Base-by-base conservation (phyloP, 2,888 invertebrate species). In the Geophilus truncorum region DNA sequence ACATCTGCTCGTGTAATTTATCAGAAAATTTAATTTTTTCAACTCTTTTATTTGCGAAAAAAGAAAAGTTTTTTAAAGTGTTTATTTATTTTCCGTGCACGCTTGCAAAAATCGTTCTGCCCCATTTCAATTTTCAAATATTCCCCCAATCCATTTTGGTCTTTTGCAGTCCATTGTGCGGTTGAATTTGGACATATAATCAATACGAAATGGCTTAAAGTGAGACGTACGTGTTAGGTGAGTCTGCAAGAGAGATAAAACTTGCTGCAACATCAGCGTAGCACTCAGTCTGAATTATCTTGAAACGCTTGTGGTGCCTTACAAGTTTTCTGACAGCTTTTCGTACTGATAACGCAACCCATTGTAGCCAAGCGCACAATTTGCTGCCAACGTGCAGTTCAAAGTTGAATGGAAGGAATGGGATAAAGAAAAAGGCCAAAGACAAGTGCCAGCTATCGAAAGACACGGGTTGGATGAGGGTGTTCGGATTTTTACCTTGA, bases 171-270 rank as follows among this genome's bases (percentile, higher is more conserved):
- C 70, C 28, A 70, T 70, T 28, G 70, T 70, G 70, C 28, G 70
- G 70, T 70, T 70, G 70, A n/a, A 70, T 70, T 70, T 70, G 70
- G 70, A 70, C 70, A 70, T 70, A 70, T 70, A 70, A 70, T 70
- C 70, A 70, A 70, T 70, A 70, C 1, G 70, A 70, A 51, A 70
- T 70, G 70, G 70, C 70, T 70, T 70, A 70, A 70, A 70, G 70
- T 70, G 70, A 70, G 70, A 70, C 70, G 70, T 28, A 70, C 70
- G 70, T 70, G 70, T 70, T 70, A 70, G 70, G 70, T 70, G 70
- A 28, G 70, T 70, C 70, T 70, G 70, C 70, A 70, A 70, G 28
- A 70, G 70, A 70, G 70, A 70, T 70, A 70, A 70, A 70, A 70
- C 25, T 70, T 15, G 70, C 28, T 70, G 28, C 70, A 70, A 70